Evolutionary conservation across 2,113 vertebrate species (phyloP).

Genomic region (Chelonoidis abingdonii): DNA sequence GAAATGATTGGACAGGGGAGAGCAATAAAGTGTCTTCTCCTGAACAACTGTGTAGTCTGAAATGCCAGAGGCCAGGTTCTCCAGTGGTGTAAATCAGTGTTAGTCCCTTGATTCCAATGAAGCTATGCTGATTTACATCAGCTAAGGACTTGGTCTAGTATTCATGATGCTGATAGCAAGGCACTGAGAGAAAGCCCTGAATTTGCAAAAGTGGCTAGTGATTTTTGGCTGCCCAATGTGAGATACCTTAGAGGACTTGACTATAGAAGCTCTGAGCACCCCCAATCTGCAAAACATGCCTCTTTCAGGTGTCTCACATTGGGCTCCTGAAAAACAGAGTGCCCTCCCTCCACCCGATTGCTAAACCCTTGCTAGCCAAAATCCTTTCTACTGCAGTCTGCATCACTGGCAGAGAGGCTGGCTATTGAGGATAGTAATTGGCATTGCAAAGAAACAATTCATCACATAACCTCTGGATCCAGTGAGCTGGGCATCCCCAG

Average conservation of each 20-base stretch:
- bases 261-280: neutral
- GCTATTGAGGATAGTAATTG: neutral
- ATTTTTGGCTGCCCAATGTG: neutral
- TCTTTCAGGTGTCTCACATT: neutral
- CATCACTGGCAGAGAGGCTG: neutral
- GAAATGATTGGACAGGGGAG: neutral
- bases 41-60: neutral
- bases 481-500: neutral
- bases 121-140: neutral
- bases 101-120: neutral
- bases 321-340: neutral
- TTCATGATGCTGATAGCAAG: neutral
- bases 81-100: neutral
- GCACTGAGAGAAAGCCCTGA: neutral
- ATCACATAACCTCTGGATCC: conserved; percentile 1
- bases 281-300: neutral
- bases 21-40: neutral
- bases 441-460: neutral
- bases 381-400: neutral
- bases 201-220: neutral
- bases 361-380: neutral
- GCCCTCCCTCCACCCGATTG: neutral
- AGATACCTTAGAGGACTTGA: neutral
- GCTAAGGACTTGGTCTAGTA: neutral
- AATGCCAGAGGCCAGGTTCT: neutral